Base-by-base conservation (phyloP, 2,797 vertebrate species). In the Cyclopterus lumpus region DNA sequence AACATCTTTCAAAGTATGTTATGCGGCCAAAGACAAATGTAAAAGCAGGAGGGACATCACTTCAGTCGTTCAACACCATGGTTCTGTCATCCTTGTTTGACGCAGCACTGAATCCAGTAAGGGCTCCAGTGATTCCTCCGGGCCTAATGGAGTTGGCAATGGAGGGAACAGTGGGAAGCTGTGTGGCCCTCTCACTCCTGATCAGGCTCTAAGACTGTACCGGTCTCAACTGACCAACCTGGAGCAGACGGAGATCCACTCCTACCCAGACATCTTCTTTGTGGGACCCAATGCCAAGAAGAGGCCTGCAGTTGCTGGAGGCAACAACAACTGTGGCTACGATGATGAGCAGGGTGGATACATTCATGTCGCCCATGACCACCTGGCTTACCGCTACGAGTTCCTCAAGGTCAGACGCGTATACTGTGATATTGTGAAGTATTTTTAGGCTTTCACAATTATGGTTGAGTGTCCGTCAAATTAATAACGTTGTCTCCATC, bases 341-440 rank as follows among this genome's bases (percentile, higher is more conserved):
- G 98, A 99, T 0, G 98, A 99, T 0, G 97, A 99, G 51, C 97
- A 99, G 54, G 97, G 98, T 3, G 96, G 97, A 62, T 99, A 99
- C 86, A 95, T 97, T 54, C 96, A 98, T 0, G 97, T 99, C 28
- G 96, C 97, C 54, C 97, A 99, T 0, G 98, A 99, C 89, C 98
- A 99, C 73, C 93, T 99, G 22, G 98, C 97, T 18, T 99, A 98
- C 82, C 95, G 98, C 53, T 99, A 99, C 0, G 98, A 99, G 93
- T 97, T 99, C 73, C 95, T 99, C 69, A 99, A 99, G 92, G 94
- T 94, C 49, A 75, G 73, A 53, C n/a, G 5, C 6, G 1, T 2
- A 3, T 4, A 1, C 22, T 53, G 36, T 63, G 8, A 40, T 59
- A 2, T 6, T 49, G n/a, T 30, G 18, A 4, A 9, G 9, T 20